Conservation (phyloP, 1,140 invertebrate genomes). For the Drosophila arizonae region DNA sequence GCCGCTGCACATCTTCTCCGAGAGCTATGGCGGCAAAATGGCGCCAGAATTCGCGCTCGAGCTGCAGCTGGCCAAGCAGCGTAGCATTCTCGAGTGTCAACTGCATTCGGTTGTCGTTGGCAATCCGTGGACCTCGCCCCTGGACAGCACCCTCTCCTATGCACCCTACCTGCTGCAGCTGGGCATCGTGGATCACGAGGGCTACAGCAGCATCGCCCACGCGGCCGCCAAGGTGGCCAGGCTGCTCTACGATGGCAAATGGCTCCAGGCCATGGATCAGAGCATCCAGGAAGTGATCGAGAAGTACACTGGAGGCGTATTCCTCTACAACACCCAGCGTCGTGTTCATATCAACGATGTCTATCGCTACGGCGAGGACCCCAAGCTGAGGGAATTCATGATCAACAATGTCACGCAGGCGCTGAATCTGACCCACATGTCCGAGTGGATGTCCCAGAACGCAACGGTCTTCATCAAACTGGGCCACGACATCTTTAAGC, state of each 20-base stretch:
- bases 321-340: constrained; percentile 62
- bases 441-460: constrained; percentile 86
- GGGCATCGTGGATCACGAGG: constrained; percentile 86
- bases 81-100: constrained; percentile 87
- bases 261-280: constrained; percentile 83
- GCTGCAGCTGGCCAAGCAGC: constrained; percentile 85
- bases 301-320: constrained; percentile 45
- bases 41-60: constrained; percentile 89
- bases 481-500: constrained; percentile 91
- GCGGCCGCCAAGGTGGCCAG: constrained; percentile 83
- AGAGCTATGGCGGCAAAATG: constrained; percentile 97
- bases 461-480: constrained; percentile 86
- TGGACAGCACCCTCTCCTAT: constrained; percentile 92
- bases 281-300: constrained; percentile 48
- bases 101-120: constrained; percentile 91
- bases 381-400: constrained; percentile 86
- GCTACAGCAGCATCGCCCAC: constrained; percentile 83
- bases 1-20: constrained; percentile 92
- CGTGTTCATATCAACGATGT: constrained; percentile 50
- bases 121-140: constrained; percentile 94
- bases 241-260: constrained; percentile 84
- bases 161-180: constrained; percentile 85
- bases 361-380: constrained; percentile 72
- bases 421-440: constrained; percentile 85
- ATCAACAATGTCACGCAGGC: constrained; percentile 87